Conservation (phyloP, 2,888 invertebrate species). For the Selenia dentaria region DNA sequence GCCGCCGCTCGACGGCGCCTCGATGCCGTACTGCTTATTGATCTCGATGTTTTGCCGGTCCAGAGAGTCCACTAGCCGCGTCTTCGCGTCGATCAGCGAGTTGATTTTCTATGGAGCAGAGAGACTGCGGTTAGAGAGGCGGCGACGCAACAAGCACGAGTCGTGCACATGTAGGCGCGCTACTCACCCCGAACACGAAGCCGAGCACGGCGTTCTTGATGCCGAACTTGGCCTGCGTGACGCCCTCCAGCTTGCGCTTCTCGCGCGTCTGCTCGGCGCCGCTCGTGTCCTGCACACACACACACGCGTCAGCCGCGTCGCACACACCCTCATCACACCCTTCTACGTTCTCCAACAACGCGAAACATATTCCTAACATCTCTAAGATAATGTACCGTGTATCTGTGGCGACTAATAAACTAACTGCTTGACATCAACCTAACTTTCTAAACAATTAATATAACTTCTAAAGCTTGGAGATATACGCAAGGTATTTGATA, state of each 20-base stretch:
- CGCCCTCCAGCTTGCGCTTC: conserved; percentile 90
- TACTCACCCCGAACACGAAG: conserved; percentile 92
- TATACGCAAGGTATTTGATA: too few species aligned
- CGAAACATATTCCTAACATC: too few species aligned
- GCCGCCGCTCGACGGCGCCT: conserved; percentile 86
- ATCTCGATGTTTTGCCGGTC: conserved; percentile 90
- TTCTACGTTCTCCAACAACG: conserved; percentile 14
- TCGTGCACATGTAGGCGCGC: not conserved
- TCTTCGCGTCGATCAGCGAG: conserved; percentile 92
- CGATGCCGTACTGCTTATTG: conserved; percentile 90
- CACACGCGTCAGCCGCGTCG: conserved; percentile 26
- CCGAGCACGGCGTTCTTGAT: conserved; percentile 92
- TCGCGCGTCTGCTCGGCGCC: conserved; percentile 84
- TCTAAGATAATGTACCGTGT: too few species aligned
- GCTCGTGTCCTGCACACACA: conserved; percentile 63
- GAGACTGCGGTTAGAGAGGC: conserved; percentile 25
- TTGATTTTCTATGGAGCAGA: conserved; percentile 90
- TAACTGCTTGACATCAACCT: too few species aligned
- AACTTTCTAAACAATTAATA: too few species aligned
- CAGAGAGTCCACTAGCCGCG: conserved; percentile 87
- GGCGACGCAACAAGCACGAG: not conserved
- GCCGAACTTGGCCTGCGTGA: conserved; percentile 86
- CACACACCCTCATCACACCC: conserved; percentile 35
- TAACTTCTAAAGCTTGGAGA: too few species aligned
- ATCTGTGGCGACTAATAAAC: too few species aligned